Conservation (phyloP, 2,797 vertebrate species). For the Ataeniobius toweri region DNA sequence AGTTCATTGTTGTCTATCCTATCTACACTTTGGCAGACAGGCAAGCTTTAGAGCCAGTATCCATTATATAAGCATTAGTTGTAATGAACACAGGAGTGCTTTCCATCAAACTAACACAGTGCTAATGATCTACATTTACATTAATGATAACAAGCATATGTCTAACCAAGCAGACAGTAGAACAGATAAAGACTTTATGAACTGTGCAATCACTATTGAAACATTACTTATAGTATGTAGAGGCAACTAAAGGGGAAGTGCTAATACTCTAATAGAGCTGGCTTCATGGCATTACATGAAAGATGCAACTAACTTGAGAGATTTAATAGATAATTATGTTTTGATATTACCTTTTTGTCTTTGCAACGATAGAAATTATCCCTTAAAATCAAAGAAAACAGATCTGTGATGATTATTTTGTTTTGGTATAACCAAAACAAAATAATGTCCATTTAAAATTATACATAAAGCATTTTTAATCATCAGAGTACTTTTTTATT, state of each 20-base stretch:
- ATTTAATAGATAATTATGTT: constrained; percentile 1
- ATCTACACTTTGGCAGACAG: constrained; percentile 33
- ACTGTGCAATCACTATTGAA: constrained; percentile 48
- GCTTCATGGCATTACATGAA: neutral
- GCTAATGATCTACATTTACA: constrained; percentile 19
- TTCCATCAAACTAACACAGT: constrained; percentile 15
- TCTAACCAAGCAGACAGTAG: constrained; percentile 25
- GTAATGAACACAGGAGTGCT: constrained; percentile 20
- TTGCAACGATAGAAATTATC: constrained; percentile 3
- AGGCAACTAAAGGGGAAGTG: constrained; percentile 25
- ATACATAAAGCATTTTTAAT: accelerated
- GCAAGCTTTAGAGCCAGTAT: neutral
- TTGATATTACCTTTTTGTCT: neutral
- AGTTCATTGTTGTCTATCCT: constrained; percentile 1
- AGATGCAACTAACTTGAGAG: neutral
- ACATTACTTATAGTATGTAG: neutral
- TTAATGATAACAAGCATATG: neutral
- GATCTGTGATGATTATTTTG: neutral
- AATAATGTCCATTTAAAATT: neutral
- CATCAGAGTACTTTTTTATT: neutral
- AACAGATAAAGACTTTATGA: constrained; percentile 16
- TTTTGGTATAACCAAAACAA: neutral
- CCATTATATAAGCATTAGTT: neutral
- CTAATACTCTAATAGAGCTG: constrained; percentile 7
- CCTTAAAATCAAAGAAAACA: neutral